phyloP scores from a whole-genome alignment of 2,888 invertebrate species.

The Listrodromus nycthemerus region DNA sequence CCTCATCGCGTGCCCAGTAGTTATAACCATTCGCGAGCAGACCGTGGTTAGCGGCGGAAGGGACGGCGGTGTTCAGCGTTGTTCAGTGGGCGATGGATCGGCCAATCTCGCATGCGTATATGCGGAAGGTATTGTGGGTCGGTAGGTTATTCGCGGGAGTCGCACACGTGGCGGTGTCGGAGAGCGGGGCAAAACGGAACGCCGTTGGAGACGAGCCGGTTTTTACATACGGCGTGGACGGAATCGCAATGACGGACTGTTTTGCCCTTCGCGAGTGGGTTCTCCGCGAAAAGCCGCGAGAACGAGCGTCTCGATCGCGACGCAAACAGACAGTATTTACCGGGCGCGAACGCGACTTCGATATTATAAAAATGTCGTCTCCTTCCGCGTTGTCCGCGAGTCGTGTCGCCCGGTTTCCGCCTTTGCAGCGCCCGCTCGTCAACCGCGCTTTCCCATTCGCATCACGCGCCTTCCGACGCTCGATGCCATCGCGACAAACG shows the following conservation, averaged over 20 bases:
- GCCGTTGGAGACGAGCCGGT: too few relatives aligned
- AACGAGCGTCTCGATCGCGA: not conserved
- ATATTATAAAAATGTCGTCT: slow-evolving; percentile 61
- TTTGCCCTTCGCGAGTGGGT: not conserved
- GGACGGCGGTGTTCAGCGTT: slow-evolving; percentile 42
- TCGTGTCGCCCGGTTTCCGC: slow-evolving; percentile 56
- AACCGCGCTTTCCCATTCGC: slow-evolving; percentile 63
- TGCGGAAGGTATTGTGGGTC: slow-evolving; percentile 45
- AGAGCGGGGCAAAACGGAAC: not conserved
- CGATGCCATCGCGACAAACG: slow-evolving; percentile 55
- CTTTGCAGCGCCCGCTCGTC: slow-evolving; percentile 47
- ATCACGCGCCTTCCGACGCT: slow-evolving; percentile 50
- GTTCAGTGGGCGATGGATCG: slow-evolving; percentile 10
- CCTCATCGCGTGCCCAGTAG: slow-evolving; percentile 55
- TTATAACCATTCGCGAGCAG: slow-evolving; percentile 63
- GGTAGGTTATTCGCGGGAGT: slow-evolving; percentile 50
- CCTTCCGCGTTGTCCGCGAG: slow-evolving; percentile 60
- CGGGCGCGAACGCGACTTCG: slow-evolving; percentile 40
- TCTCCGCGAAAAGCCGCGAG: not conserved
- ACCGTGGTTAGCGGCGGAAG: slow-evolving; percentile 66
- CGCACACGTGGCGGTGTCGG: not conserved
- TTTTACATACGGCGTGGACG: not conserved
- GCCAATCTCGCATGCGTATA: slow-evolving; percentile 33
- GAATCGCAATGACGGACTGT: too few relatives aligned
- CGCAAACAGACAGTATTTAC: not conserved